Evolutionary conservation across 1,140 invertebrate species (phyloP).

Genomic region (Lordiphosa clarofinis): DNA sequence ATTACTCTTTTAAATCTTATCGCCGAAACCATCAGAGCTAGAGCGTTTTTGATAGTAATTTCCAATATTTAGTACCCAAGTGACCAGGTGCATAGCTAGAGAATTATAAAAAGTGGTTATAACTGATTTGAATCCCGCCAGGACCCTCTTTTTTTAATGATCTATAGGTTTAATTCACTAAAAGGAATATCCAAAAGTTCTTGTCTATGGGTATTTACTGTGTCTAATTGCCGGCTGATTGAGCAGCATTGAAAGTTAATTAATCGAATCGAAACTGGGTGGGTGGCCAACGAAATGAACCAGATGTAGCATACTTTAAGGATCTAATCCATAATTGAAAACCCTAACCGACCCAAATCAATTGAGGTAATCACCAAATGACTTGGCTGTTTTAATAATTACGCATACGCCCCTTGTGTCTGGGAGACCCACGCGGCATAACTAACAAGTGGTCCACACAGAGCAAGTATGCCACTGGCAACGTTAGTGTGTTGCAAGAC

Average conservation of each 20-base stretch:
- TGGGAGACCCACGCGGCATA: slow-evolving; percentile 29
- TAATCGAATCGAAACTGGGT: slow-evolving; percentile 30
- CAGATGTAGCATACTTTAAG: neutral
- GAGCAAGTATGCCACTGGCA: slow-evolving; percentile 2
- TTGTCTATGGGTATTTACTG: slow-evolving; percentile 14
- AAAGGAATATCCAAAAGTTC: too few relatives aligned
- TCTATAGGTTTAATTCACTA: too few relatives aligned
- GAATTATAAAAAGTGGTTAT: too few relatives aligned
- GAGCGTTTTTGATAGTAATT: too few relatives aligned
- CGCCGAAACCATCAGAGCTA: too few relatives aligned
- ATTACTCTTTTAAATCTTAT: too few relatives aligned
- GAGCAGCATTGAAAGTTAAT: slow-evolving; percentile 35
- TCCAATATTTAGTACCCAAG: too few relatives aligned
- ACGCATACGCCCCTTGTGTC: slow-evolving; percentile 39
- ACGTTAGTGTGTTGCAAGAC: slow-evolving; percentile 4
- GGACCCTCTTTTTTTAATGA: too few relatives aligned
- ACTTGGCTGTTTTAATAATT: slow-evolving; percentile 25
- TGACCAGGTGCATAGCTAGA: too few relatives aligned
- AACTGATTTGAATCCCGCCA: too few relatives aligned
- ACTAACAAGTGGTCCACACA: slow-evolving; percentile 48
- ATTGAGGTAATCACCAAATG: slow-evolving; percentile 36
- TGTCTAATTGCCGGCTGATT: slow-evolving; percentile 39
- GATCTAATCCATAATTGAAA: too few relatives aligned
- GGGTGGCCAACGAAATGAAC: neutral
- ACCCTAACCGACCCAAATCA: slow-evolving; percentile 31